Evolutionary conservation across 2,888 invertebrate genomes (phyloP).

Genomic region (Eurytoma adleriae): DNA sequence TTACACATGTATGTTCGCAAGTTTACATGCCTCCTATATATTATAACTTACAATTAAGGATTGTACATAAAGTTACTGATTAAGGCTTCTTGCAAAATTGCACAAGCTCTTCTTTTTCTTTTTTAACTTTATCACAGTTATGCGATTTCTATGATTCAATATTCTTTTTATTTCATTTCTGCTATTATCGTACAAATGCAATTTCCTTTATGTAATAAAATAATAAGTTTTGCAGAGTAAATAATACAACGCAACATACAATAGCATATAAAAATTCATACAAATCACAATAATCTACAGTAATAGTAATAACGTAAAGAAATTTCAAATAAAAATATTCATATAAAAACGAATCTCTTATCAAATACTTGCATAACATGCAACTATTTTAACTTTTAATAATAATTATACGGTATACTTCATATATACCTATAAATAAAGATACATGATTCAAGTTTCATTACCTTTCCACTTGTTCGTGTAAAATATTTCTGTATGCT

Average conservation of each 20-base stretch:
- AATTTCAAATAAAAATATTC: slow-evolving; percentile 40
- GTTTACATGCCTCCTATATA: neutral
- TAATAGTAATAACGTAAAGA: slow-evolving; percentile 6
- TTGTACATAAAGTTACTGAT: slow-evolving; percentile 38
- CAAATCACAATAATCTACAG: slow-evolving; percentile 4
- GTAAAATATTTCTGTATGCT: slow-evolving; percentile 11
- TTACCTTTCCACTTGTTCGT: neutral
- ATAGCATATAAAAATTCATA: slow-evolving; percentile 41
- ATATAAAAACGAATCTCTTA: slow-evolving; percentile 41
- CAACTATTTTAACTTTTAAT: slow-evolving; percentile 25
- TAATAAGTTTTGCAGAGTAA: slow-evolving; percentile 21
- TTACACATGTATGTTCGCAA: neutral
- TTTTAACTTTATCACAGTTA: slow-evolving; percentile 51
- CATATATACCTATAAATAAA: neutral
- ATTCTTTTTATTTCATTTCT: neutral
- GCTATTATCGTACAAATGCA: slow-evolving; percentile 26
- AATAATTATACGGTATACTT: slow-evolving; percentile 30
- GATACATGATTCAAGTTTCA: neutral
- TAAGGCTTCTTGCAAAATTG: slow-evolving; percentile 35
- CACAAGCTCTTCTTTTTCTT: slow-evolving; percentile 27
- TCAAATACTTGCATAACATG: slow-evolving; percentile 34
- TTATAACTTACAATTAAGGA: slow-evolving; percentile 24
- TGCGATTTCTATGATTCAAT: slow-evolving; percentile 34
- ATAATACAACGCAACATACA: slow-evolving; percentile 24
- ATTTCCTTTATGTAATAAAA: slow-evolving; percentile 17